Conservation (phyloP, 37 sponge, comb jelly and placozoan genomes). For the Corticium candelabrum region DNA sequence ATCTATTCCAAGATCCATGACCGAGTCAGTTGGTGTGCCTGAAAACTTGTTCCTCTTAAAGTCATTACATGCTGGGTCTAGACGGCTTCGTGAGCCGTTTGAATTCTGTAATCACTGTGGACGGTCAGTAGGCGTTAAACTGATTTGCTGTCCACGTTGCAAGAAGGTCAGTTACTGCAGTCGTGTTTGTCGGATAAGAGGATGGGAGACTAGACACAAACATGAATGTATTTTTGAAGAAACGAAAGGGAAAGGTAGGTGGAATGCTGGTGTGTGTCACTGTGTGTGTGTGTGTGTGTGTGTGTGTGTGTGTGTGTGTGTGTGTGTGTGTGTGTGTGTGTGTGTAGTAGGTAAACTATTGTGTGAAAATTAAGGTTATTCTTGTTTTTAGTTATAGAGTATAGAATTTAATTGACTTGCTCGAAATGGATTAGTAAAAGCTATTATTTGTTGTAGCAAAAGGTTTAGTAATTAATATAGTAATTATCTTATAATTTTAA, state of each 20-base stretch:
- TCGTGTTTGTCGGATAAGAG: slow-evolving; percentile 27
- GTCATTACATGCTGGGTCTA: not conserved
- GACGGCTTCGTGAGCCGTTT: not conserved
- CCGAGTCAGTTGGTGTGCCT: not conserved
- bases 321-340: too few relatives aligned
- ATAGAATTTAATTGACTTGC: too few relatives aligned
- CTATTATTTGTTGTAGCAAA: too few relatives aligned
- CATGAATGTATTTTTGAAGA: slow-evolving; percentile 29
- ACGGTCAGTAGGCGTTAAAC: slow-evolving; percentile 27
- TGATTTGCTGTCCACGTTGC: slow-evolving; percentile 43
- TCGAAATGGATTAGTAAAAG: too few relatives aligned
- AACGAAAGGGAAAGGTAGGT: not conserved
- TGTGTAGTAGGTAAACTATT: too few relatives aligned
- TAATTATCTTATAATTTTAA: too few relatives aligned
- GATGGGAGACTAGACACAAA: slow-evolving; percentile 53
- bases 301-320: too few relatives aligned
- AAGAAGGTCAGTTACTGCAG: slow-evolving; percentile 44
- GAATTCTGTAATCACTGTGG: slow-evolving; percentile 62
- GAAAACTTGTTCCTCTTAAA: not conserved
- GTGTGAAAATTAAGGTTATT: too few relatives aligned
- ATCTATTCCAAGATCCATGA: not conserved
- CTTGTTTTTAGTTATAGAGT: too few relatives aligned
- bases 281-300: too few relatives aligned
- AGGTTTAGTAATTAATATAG: too few relatives aligned
- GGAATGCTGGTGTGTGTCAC: too few relatives aligned